A percentile compares a stretch with the other conserved stretches of the same genome.
These are phyloP conservation scores for Archilochus colubris DNA, from an alignment of 2,113 vertebrate species.

Conservation along the genomic window DNA sequence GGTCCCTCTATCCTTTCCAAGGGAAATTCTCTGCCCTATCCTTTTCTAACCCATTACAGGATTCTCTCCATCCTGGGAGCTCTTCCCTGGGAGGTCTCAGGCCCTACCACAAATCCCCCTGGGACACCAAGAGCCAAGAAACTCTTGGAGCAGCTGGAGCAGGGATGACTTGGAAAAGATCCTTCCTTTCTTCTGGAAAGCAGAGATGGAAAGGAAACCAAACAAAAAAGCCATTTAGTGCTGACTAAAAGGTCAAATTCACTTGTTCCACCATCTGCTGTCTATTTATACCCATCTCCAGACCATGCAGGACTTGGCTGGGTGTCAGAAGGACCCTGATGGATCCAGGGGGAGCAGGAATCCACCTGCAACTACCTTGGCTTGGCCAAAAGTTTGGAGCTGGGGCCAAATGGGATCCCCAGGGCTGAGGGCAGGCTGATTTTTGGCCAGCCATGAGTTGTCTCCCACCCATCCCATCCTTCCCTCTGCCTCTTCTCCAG, in stretches of 20 bases:
- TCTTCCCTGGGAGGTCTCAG: background rate
- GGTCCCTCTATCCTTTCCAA: background rate
- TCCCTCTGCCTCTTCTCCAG: background rate
- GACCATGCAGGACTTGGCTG: background rate
- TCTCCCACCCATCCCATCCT: background rate
- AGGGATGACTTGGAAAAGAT: background rate
- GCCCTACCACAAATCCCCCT: background rate
- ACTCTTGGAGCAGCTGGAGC: background rate
- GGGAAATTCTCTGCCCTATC: background rate
- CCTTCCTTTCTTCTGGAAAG: background rate
- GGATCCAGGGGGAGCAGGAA: background rate
- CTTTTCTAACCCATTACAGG: background rate
- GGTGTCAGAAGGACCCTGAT: background rate
- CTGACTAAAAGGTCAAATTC: conserved; percentile 46
- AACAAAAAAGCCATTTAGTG: conserved; percentile 35
- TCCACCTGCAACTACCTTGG: conserved; percentile 9
- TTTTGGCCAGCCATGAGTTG: background rate
- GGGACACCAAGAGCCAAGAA: background rate
- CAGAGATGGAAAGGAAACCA: background rate
- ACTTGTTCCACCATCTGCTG: conserved; percentile 54
- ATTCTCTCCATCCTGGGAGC: background rate
- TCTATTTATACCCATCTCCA: conserved; percentile 49
- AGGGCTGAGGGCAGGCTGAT: background rate
- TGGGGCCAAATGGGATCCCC: background rate
- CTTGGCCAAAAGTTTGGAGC: background rate